These are phyloP conservation scores for Rutilus rutilus DNA, from an alignment of 2,113 vertebrate genomes.

Conservation along the genomic window DNA sequence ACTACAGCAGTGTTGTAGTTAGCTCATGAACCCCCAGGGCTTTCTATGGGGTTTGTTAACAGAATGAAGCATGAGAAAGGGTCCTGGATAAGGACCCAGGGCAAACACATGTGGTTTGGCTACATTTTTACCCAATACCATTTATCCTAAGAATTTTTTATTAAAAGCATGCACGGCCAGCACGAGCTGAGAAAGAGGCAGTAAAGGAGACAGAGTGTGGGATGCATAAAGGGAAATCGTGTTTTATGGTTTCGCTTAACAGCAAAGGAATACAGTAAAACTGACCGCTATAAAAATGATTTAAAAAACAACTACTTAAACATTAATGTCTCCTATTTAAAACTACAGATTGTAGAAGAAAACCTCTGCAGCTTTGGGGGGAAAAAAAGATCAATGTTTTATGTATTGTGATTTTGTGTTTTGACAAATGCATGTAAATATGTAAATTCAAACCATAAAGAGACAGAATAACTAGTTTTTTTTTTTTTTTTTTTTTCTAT, in stretches of 20 bases:
- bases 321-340: not conserved
- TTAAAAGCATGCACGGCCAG: constrained; percentile 23
- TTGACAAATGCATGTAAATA: constrained; percentile 27
- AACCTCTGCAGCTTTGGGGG: not conserved
- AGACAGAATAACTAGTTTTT: constrained; percentile 5
- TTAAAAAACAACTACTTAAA: constrained; percentile 16
- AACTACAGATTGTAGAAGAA: not conserved
- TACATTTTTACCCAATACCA: constrained; percentile 27
- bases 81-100: constrained; percentile 27
- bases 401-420: not conserved
- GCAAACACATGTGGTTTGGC: constrained; percentile 44
- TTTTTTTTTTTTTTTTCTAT: not conserved
- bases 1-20: constrained; percentile 38
- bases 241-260: constrained; percentile 3
- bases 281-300: constrained; percentile 7
- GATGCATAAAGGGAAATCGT: not conserved
- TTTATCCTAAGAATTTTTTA: constrained; percentile 37
- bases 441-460: constrained; percentile 21
- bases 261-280: constrained; percentile 3
- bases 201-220: constrained; percentile 21
- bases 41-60: constrained; percentile 42
- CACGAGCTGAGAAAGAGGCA: not conserved
- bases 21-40: constrained; percentile 15
- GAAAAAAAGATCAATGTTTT: not conserved
- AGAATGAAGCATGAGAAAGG: constrained; percentile 39